Base-by-base conservation (phyloP, 2,113 vertebrate species). In the Platichthys flesus region DNA sequence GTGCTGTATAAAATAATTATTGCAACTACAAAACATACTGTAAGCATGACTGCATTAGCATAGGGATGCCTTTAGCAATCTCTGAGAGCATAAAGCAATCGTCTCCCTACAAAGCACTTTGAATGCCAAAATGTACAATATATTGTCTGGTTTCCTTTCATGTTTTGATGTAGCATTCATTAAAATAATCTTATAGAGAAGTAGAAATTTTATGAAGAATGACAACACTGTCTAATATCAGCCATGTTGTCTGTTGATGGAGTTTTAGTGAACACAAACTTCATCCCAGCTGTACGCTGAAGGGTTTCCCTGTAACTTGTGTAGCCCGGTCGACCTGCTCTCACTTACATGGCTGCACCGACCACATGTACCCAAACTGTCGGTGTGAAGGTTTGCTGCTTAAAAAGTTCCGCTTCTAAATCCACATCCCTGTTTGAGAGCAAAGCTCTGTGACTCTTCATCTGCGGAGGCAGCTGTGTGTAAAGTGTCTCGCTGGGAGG, bases 321-420 rank as follows among this genome's bases (percentile, higher is more conserved):
- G 7, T n/a, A 1, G 45, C 55, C 49, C 3, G 0, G 18, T 67
- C 37, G n/a, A 35, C 14, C 26, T 20, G 4, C 15, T 69, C 10
- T 21, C 26, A 24, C 16, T 71, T 35, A 71, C 13, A 54, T 5
- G 2, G 21, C 56, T 67, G 66, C 28, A 45, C 16, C 18, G 71
- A 64, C 28, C 9, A 42, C 23, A 24, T 2, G n/a, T 4, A 47
- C 26, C 26, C 15, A 66, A 54, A 37, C 45, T 66, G 31, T 31
- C 31, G 52, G 63, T 31, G 69, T 63, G 51, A 49, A 67, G 9
- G 21, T 21, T 74, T 26, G 16, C 66, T 71, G 26, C 66, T 67
- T 67, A 16, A 69, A 51, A 70, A 20, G 16, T 21, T 20, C 24
- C 14, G 40, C 52, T 74, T 26, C 37, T 65, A 20, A 63, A 61